Evolutionary conservation across 2,888 invertebrate genomes (phyloP), one percentile per base, ranked within the genome.

Genomic region (Amiota minor): DNA sequence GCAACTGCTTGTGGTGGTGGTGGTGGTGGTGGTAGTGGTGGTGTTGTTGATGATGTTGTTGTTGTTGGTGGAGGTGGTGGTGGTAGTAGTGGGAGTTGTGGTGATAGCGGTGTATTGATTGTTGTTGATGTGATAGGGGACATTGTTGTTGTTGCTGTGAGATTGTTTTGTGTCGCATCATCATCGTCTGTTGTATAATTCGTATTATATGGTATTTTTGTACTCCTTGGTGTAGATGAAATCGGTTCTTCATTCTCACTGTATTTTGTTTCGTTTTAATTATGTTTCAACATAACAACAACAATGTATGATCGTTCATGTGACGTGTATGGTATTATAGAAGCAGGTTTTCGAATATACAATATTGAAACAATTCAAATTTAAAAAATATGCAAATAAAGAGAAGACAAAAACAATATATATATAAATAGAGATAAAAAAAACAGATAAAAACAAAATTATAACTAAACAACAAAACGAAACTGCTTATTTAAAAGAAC

Each of bases 71-170:
- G 84, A 74, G 73, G 86, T 84, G 76, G 85, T 83, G 80, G 81
- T 82, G 80, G 79, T 79, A 71, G 78, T 77, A 77, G 77, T 79
- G 77, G 82, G 76, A 71, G 75, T 77, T 76, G 81, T 82, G 80
- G 83, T 85, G 86, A 78, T 78, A 78, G 84, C 82, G 86, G 87
- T 84, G 35, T 35, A 8, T 35, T 35, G 2, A 35, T 35, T 74
- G 86, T 82, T 75, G 80, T 83, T 78, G 86, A 76, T 75, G 82
- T 82, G 84, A 81, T 78, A 87, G 87, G 80, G 82, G 81, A 76
- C 72, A 80, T 77, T 86, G 82, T 79, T 74, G 81, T 71, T 73
- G 78, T 76, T 77, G 75, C 80, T 75, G 76, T 75, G 72, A 75
- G 70, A 72, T 55, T 74, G 61, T 68, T 70, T 68, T 68, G 67